Evolutionary conservation across 2,888 invertebrate species (phyloP), one percentile per base, ranked within the genome.

Genomic region (Lydus trimaculatus): DNA sequence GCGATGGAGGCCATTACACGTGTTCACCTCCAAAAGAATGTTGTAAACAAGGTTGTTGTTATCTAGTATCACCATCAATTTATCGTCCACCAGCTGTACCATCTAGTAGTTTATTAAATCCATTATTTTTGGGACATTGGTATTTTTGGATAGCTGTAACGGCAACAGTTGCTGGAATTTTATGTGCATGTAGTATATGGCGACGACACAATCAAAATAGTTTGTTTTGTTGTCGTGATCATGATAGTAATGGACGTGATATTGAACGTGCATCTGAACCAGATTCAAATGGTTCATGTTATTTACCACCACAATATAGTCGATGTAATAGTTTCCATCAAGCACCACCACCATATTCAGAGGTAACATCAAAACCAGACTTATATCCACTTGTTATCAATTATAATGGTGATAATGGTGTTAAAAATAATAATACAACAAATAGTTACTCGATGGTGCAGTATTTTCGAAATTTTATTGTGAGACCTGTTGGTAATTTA

Each of bases 311-410:
- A 0, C 92, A 93, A 78, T 95, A 94, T 84, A 93, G 93, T 82
- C 90, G 94, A 81, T 94, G 94, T 81, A 92, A 92, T 69, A 94
- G 94, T 67, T 92, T 94, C 82, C 92, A 93, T 80, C 93, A 92
- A 82, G 91, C 92, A 2, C 94, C 94, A 23, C 94, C 94, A 31
- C 94, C 94, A 0, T 95, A 95, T 85, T 92, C 93, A 71, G 94
- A 94, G 90, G 94, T 94, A 73, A 92, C 94, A 67, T 92, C 94
- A 15, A 95, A 95, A 79, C 95, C 95, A 11, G 94, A 95, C 81
- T 86, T 95, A 11, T 95, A 95, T 82, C 95, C 95, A 2, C 85
- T 95, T 67, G 95, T 95, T 62, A 94, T 94, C 79, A 94, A 93
- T 62, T 94, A 90, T 83, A 90, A 92, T 67, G 91, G 90, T 60